Conservation (phyloP, 2,113 vertebrate genomes). For the Lepus europaeus region DNA sequence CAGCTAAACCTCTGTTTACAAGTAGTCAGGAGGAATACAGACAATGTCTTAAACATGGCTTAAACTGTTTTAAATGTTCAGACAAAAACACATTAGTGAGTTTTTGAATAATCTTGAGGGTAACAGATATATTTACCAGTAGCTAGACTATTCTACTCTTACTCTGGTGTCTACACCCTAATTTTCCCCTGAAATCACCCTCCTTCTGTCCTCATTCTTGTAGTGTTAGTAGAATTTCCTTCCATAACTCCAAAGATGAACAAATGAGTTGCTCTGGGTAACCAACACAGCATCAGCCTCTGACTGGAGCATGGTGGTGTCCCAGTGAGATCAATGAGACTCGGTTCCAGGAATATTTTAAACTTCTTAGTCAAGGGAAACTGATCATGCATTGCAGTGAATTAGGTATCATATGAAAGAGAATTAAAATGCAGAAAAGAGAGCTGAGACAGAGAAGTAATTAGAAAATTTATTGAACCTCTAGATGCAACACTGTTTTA, state of each 20-base stretch:
- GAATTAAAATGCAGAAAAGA: constrained; percentile 26
- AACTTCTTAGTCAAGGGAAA: background rate
- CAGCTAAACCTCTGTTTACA: background rate
- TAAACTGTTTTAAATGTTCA: constrained; percentile 12
- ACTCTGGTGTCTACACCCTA: background rate
- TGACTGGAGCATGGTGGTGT: background rate
- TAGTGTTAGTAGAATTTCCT: background rate
- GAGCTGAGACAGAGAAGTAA: background rate
- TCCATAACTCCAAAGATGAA: background rate
- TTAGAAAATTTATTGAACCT: background rate
- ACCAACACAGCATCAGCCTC: background rate
- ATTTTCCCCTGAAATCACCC: background rate
- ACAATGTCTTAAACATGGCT: background rate
- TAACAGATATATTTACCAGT: background rate
- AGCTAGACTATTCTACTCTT: background rate
- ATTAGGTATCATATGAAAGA: background rate
- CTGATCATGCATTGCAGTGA: background rate
- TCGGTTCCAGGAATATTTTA: background rate
- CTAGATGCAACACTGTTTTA: background rate
- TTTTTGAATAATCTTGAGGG: background rate
- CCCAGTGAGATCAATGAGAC: background rate
- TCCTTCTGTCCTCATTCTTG: background rate
- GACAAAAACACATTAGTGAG: background rate
- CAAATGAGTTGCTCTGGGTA: background rate
- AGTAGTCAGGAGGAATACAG: background rate